Evolutionary conservation across 2,113 vertebrate species (phyloP), one percentile per base, ranked within the genome.

Genomic region (Albula glossodonta): DNA sequence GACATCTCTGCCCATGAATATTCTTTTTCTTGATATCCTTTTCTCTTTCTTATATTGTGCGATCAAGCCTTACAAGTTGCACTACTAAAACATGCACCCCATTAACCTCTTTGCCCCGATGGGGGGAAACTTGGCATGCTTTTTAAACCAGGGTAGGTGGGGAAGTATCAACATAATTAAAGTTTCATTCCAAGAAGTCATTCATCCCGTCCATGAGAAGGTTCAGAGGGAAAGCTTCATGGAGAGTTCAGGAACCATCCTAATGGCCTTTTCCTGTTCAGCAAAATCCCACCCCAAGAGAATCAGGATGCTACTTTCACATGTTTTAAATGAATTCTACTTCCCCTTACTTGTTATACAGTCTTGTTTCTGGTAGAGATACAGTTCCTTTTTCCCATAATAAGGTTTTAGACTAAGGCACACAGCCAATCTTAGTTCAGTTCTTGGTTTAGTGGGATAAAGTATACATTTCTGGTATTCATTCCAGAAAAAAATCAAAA

Each of bases 131-230:
- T 25, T 81, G 70, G 79, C 63, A 74, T 86, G 63, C 15, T 10
- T 81, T 51, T 78, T 51, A 82, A 31, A 19, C 48, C 70, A 48
- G 79, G 5, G 53, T 88, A 78, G 53, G 80, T 87, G 82, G 87
- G 60, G 81, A 88, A 89, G 87, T 85, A 90, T 92, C 89, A 87
- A 88, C 87, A 91, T 93, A 93, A 92, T 93, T 93, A 92, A 93
- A 92, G 90, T 93, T 94, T 91, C 87, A 92, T 91, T 91, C 87
- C 81, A 84, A 83, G 87, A 85, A 84, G 90, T 88, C 78, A 87
- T 91, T 88, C 90, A 88, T 79, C 88, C 86, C 89, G 86, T 85
- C 90, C 83, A 87, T n/a, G 50, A 89, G 77, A 80, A 87, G 86
- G 82, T 87, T 51, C 90, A 81, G 90, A 86, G 90, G 87, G 88